Base-by-base conservation (phyloP, 2,797 vertebrate species). In the Discoglossus pictus region DNA sequence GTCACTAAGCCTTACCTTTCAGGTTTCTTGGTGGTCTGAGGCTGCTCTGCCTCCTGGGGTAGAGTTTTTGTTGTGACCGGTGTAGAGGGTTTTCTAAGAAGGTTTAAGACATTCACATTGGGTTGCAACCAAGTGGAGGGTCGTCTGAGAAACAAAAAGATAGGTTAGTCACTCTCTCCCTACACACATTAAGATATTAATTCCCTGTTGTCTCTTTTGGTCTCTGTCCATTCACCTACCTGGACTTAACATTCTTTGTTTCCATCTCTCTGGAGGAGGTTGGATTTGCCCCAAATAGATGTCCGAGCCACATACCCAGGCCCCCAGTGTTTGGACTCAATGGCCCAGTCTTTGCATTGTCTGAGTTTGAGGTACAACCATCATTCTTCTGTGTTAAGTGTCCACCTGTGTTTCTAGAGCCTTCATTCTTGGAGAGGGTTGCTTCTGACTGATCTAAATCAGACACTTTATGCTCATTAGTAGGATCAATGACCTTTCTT, bases 41-140 rank as follows among this genome's bases (percentile, higher is more conserved):
- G 35, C 12, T 13, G 2, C 8, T 47, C 58, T 10, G 20, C 3
- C 7, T 52, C 35, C 2, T 2, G 7, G 0, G n/a, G 15, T 7
- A 9, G 1, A 0, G 3, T 20, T 7, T 16, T 8, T 1, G 1
- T 16, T 36, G 48, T 61, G 44, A 79, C 72, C 0, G 75, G 0
- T 0, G 47, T 51, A 2, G 40, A 2, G 0, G 65, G 75, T 69
- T 83, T 77, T 64, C 75, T 77, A 43, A 80, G 38, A 12, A 74
- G 50, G 0, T 81, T 72, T 74, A 95, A 71, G 20, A 88, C 84
- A 0, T 81, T 90, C 2, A 92, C 79, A 0, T 90, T 80, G 2
- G 93, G 93, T 21, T 91, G 78, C 47, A 99, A 80, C 97, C 97
- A 99, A 78, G 92, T 91, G 2, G 97, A 99, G 0, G 96, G 97